These are phyloP conservation scores for Lophotriccus pileatus DNA, from an alignment of 2,797 vertebrate species.

Conservation along the genomic window DNA sequence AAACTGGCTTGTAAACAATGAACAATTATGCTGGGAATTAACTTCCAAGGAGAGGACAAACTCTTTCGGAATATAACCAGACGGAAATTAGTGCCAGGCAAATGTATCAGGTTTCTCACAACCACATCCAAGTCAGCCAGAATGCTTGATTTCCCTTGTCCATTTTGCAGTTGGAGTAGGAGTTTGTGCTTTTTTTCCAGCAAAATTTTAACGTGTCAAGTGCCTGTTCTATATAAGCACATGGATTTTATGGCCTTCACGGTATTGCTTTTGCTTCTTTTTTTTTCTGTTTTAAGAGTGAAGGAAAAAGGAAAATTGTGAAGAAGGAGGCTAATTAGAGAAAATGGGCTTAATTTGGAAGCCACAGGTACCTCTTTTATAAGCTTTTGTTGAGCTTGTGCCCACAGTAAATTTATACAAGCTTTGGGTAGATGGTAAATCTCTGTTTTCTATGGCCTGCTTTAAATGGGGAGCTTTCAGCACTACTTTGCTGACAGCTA, in stretches of 20 bases:
- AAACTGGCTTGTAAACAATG: neutral
- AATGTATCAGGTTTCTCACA: neutral
- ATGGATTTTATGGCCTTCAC: constrained; percentile 50
- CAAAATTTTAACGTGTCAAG: constrained; percentile 15
- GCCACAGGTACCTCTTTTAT: constrained; percentile 68
- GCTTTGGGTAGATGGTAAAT: constrained; percentile 20
- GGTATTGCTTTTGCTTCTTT: neutral
- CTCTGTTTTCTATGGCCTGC: constrained; percentile 33
- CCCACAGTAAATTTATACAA: constrained; percentile 59
- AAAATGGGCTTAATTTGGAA: constrained; percentile 71
- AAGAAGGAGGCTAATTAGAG: constrained; percentile 69
- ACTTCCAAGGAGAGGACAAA: constrained; percentile 11
- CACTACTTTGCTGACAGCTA: constrained; percentile 5
- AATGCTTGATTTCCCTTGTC: neutral
- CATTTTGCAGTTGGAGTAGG: neutral
- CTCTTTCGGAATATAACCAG: neutral
- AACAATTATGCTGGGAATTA: constrained; percentile 2
- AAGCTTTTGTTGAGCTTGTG: constrained; percentile 68
- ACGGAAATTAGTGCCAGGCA: neutral
- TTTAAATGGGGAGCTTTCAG: constrained; percentile 62
- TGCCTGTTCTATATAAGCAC: constrained; percentile 33
- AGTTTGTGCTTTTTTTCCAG: constrained; percentile 35
- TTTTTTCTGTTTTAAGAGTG: neutral
- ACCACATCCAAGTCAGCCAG: neutral
- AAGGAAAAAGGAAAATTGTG: constrained; percentile 43